Conservation (phyloP, 2,113 vertebrate genomes). For the Hippocampus barbouri region DNA sequence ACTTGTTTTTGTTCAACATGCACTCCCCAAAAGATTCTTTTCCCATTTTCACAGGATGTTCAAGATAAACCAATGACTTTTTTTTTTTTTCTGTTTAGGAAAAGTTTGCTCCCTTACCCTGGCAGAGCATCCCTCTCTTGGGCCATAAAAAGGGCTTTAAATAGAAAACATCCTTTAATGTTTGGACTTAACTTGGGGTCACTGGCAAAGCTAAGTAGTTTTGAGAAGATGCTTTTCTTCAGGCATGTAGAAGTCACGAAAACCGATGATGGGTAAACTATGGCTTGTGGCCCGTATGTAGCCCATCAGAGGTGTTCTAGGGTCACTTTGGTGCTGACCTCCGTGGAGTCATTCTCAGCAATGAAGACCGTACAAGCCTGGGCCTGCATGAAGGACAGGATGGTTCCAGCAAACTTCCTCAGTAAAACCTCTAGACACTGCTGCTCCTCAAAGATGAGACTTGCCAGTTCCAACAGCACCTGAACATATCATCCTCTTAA, state of each 20-base stretch:
- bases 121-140: slow-evolving; percentile 15
- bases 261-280: neutral
- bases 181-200: slow-evolving; percentile 52
- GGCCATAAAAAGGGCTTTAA: slow-evolving; percentile 44
- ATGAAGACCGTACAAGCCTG: slow-evolving; percentile 94
- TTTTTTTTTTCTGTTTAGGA: slow-evolving; percentile 28
- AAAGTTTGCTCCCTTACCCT: slow-evolving; percentile 19
- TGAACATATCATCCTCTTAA: slow-evolving; percentile 40
- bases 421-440: slow-evolving; percentile 91
- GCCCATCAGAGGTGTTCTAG: neutral
- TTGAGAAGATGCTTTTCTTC: neutral
- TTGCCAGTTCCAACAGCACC: slow-evolving; percentile 94
- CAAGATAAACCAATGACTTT: slow-evolving; percentile 25
- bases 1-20: slow-evolving; percentile 60
- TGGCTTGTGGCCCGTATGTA: neutral
- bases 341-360: slow-evolving; percentile 81
- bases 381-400: slow-evolving; percentile 96
- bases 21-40: slow-evolving; percentile 42
- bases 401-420: slow-evolving; percentile 92
- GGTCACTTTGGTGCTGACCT: slow-evolving; percentile 66
- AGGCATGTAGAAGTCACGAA: neutral
- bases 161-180: slow-evolving; percentile 25
- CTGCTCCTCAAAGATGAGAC: slow-evolving; percentile 96
- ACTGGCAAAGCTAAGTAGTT: slow-evolving; percentile 25
- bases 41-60: slow-evolving; percentile 54